Base-by-base conservation (phyloP, 2,113 vertebrate genomes). In the Leptobrachium ailaonicum region DNA sequence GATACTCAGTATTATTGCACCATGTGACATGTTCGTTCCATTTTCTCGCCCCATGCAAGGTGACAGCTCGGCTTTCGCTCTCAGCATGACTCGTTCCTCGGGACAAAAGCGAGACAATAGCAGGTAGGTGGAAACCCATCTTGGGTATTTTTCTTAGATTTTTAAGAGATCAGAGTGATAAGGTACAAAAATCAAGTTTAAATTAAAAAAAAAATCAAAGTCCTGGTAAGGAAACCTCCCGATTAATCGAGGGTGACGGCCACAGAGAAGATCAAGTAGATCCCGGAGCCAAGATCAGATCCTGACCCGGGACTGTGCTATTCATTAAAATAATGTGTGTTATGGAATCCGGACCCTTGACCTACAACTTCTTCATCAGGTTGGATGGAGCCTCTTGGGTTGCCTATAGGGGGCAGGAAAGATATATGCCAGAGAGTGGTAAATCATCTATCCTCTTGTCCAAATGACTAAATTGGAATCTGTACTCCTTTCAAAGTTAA, bases 1-100 rank as follows among this genome's bases (percentile, higher is more conserved):
- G 50, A 73, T 20, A 66, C 73, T 66, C 43, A n/a, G 58, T 11
- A 67, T 73, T 80, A 80, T 80, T 80, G 77, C 77, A 73, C 77
- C 42, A 44, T 14, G 66, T 47, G 43, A 1, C 68, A 58, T 32
- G 11, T 8, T 58, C n/a, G 40, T 32, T 32, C 20, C 20, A 32
- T 32, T 32, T 32, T 32, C 20, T 32, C 20, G 20, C 20, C 20
- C 20, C 0, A 50, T 76, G 66, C 47, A 12, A 20, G 73, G 20
- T 44, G 8, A 63, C 32, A 50, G 47, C 47, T 50, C 47, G 8
- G 4, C 6, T 2, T 63, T n/a, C 45, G 13, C 43, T 64, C 45
- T 20, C 73, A 47, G 2, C 32, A 54, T 4, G 43, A 76, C 47
- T 50, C 32, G 62, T 14, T 20, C 40, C n/a, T 4, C 10, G 62